These are phyloP conservation scores for Aleiodes testaceus DNA, from an alignment of 2,888 invertebrate species.

Conservation along the genomic window DNA sequence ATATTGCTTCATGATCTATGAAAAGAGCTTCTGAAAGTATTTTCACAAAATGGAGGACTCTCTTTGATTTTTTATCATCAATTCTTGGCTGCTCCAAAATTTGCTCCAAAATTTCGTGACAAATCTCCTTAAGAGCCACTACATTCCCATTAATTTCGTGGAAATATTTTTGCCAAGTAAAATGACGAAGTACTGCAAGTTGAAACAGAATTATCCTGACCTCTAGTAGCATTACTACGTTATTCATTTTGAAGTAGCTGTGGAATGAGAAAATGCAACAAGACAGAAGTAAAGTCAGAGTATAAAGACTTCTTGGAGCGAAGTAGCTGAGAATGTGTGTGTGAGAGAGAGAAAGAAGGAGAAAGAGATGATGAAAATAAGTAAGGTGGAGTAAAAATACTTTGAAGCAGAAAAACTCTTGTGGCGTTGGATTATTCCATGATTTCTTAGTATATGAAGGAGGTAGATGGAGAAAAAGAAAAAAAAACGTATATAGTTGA, in stretches of 20 bases:
- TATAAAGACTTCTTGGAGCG: no score
- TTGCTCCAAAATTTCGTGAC: no score
- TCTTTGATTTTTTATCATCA: no score
- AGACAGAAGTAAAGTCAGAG: constrained; percentile 3
- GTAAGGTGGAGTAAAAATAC: constrained; percentile 10
- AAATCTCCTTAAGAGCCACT: no score
- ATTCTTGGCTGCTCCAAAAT: no score
- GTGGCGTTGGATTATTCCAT: constrained; percentile 38
- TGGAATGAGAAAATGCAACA: not conserved
- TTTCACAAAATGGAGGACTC: no score
- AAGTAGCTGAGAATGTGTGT: no score
- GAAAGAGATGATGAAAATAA: constrained; percentile 6
- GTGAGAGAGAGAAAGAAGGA: not conserved
- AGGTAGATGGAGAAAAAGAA: constrained; percentile 10
- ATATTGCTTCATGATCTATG: no score
- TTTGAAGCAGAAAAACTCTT: constrained; percentile 22
- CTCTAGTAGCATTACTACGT: constrained; percentile 1
- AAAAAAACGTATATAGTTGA: not conserved
- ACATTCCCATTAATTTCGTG: no score
- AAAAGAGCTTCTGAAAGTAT: no score
- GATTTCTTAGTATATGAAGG: constrained; percentile 25
- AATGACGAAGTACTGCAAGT: no score
- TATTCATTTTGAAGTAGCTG: not conserved
- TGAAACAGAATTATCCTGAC: not conserved
- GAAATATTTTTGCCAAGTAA: no score